Percentiles rank a stretch among this genome's conserved stretches.
Evolutionary conservation across 2,888 invertebrate species (phyloP).

Genomic region (Epiblema foenella): DNA sequence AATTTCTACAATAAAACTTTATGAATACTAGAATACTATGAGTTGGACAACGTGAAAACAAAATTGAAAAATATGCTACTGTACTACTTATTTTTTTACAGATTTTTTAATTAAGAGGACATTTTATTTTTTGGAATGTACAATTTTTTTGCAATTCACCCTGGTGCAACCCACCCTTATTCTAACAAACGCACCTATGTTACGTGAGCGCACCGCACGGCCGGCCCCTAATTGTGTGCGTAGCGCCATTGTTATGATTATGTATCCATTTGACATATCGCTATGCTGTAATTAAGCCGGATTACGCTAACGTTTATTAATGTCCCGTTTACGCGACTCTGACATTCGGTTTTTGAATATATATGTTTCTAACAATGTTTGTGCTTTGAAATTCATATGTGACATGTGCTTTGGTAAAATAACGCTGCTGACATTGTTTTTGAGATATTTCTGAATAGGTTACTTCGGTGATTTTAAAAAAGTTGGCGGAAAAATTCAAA

Average conservation of each 20-base stretch:
- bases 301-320: constrained; percentile 40
- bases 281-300: constrained; percentile 50
- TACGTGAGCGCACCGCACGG: constrained; percentile 34
- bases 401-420: constrained; percentile 10
- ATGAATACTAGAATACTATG: no score
- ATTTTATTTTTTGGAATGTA: no score
- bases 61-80: no score
- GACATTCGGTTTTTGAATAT: constrained; percentile 49
- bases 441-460: neutral
- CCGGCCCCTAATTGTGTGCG: constrained; percentile 65
- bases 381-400: constrained; percentile 9
- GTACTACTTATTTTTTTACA: no score
- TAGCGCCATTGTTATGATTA: constrained; percentile 70
- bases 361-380: constrained; percentile 8
- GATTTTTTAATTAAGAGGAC: no score
- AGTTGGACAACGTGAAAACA: no score
- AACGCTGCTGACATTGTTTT: neutral
- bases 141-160: no score
- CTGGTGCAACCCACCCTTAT: no score
- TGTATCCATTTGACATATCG: constrained; percentile 77
- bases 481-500: no score
- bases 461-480: no score
- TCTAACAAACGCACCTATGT: constrained; percentile 49
- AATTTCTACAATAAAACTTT: no score
- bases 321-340: constrained; percentile 45